These are phyloP conservation scores for Torymus auratus DNA, from an alignment of 2,888 invertebrate species.

Conservation along the genomic window DNA sequence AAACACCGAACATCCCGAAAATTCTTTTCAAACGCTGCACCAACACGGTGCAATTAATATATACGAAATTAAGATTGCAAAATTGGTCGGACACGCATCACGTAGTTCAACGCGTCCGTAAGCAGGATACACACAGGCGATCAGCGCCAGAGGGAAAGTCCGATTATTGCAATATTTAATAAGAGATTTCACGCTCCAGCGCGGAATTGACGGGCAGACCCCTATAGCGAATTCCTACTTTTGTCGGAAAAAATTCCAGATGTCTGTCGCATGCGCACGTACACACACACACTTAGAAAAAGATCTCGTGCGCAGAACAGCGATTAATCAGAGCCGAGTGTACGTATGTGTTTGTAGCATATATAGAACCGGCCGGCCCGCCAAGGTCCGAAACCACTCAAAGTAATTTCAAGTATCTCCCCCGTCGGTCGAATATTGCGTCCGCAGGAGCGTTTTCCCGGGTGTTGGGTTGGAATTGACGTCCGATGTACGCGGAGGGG, in stretches of 20 bases:
- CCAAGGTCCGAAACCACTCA: constrained; percentile 69
- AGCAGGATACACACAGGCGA: neutral
- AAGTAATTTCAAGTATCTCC: constrained; percentile 72
- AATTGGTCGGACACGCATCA: constrained; percentile 5
- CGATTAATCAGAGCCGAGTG: constrained; percentile 50
- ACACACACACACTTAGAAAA: neutral
- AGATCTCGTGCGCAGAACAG: neutral
- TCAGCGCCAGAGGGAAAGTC: neutral
- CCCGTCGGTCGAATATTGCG: neutral
- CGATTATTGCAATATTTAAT: constrained; percentile 35
- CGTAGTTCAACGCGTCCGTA: neutral
- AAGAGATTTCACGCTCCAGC: constrained; percentile 52
- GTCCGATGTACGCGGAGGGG: neutral
- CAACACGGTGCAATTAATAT: no score
- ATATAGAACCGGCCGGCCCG: neutral
- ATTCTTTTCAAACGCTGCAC: no score
- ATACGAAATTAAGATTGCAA: constrained; percentile 12
- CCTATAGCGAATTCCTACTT: constrained; percentile 31
- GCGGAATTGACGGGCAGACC: constrained; percentile 14
- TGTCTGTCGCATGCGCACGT: constrained; percentile 16
- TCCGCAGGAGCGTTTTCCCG: no score
- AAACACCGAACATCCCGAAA: no score
- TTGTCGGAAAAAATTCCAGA: constrained; percentile 52
- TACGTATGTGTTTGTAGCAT: no score
- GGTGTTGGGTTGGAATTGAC: constrained; percentile 19